Evolutionary conservation across 2,888 invertebrate genomes (phyloP), one percentile per base, ranked within the genome.

Genomic region (Philaethria dido): DNA sequence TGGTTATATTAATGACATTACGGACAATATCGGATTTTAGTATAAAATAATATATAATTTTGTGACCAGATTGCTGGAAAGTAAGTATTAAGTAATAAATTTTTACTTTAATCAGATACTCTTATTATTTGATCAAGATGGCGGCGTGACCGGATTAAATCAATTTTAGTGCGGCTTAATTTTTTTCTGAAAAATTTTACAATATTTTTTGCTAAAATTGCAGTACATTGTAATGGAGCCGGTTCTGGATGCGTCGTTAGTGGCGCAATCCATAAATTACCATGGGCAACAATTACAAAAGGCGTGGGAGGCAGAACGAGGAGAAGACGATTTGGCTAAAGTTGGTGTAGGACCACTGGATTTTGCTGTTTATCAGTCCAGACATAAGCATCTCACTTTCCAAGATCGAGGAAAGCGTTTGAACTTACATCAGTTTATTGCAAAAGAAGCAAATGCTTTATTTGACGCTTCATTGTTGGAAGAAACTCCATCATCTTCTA

Each of bases 231-330:
- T n/a, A n/a, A 93, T 92, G 92, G 93, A 93, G 64, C 75, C 87
- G 13, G 78, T 86, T 47, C 73, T 93, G 89, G 92, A 93, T 82
- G 86, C 90, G 89, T 85, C 91, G 71, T 80, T 93, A 78, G 93
- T 97, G 84, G 90, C 95, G 81, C 95, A 95, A 80, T 94, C 96
- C 70, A 90, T 97, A 76, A 96, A 96, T 89, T 97, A 96, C 85
- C 97, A 97, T 92, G 97, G 97, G 2, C 96, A 96, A 79, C 97
- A 97, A 79, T 91, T 97, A 74, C 97, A 96, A 88, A 97, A 97
- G 90, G 94, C 97, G 77, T 97, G 97, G 97, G 97, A 97, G 83
- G 94, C 95, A 33, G 97, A 97, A 82, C 94, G 96, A 78, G 96
- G 97, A 68, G 96, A 96, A 78, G 95, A 95, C 63, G 96, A 97